These are phyloP conservation scores for Coreius guichenoti DNA, from an alignment of 2,797 vertebrate genomes.

Conservation along the genomic window DNA sequence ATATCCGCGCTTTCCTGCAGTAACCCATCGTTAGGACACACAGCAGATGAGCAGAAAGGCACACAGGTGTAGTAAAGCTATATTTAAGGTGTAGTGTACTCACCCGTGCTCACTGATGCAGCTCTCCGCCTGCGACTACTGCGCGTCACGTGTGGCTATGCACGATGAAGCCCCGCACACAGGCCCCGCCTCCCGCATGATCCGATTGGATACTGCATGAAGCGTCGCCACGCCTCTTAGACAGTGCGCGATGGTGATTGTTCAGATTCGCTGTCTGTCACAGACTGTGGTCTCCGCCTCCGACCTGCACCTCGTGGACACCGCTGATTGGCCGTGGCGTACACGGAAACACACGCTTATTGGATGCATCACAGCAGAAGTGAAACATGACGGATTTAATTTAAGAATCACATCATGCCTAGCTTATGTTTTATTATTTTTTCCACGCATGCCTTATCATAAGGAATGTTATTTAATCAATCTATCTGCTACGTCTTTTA, in stretches of 20 bases:
- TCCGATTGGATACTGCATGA: conserved; percentile 65
- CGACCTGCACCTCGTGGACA: conserved; percentile 81
- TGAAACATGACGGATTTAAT: not conserved
- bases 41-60: not conserved
- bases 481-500: not conserved
- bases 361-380: conserved; percentile 60
- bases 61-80: not conserved
- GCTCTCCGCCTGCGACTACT: conserved; percentile 76
- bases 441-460: not conserved
- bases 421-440: not conserved
- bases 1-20: not conserved
- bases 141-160: conserved; percentile 77
- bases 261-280: conserved; percentile 47
- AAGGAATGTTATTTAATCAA: not conserved
- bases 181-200: conserved; percentile 30
- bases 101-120: conserved; percentile 71
- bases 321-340: conserved; percentile 72
- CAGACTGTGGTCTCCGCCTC: conserved; percentile 56
- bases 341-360: conserved; percentile 67
- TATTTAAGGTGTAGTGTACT: conserved; percentile 64
- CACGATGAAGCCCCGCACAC: not conserved
- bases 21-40: rapidly evolving
- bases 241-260: conserved; percentile 67
- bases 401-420: not conserved
- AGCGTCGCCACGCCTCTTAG: conserved; percentile 50